Conservation (phyloP, 2,797 vertebrate species). For the Diplodus puntazzo region DNA sequence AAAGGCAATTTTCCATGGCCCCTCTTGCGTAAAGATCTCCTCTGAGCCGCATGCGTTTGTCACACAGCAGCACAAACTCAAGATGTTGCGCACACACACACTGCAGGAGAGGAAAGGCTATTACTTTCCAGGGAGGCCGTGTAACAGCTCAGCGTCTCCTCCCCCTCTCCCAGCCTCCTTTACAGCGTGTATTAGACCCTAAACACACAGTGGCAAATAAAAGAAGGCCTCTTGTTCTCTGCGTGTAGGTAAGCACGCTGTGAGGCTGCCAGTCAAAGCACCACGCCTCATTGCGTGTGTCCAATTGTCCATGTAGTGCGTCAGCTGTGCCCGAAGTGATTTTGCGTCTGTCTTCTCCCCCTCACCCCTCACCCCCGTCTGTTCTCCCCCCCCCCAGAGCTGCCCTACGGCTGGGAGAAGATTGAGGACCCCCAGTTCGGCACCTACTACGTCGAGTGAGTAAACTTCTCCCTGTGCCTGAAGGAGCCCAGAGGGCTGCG, state of each 20-base stretch:
- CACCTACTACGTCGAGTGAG: conserved; percentile 98
- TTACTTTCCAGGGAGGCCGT: conserved; percentile 58
- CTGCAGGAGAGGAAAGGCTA: conserved; percentile 43
- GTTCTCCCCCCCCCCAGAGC: conserved; percentile 86
- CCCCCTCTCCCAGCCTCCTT: conserved; percentile 14
- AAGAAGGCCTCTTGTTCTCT: conserved; percentile 28
- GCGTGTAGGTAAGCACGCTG: conserved; percentile 39
- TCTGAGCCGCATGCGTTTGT: conserved; percentile 62
- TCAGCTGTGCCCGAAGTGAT: conserved; percentile 47
- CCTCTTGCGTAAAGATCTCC: conserved; percentile 77
- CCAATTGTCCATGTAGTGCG: conserved; percentile 52
- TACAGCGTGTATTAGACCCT: conserved; percentile 42
- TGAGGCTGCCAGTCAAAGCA: conserved; percentile 51
- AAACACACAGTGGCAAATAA: conserved; percentile 62
- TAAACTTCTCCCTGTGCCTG: conserved; percentile 59
- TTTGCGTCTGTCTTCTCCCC: conserved; percentile 38
- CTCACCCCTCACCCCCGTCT: conserved; percentile 7
- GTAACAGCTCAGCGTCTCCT: conserved; percentile 39
- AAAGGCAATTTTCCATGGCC: conserved; percentile 74
- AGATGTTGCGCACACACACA: conserved; percentile 50
- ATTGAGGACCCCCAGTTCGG: conserved; percentile 98
- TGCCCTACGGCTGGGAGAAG: conserved; percentile 99
- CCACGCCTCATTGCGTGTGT: conserved; percentile 41
- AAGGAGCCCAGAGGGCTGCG: conserved; percentile 9
- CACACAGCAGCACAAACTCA: conserved; percentile 57